Percentiles rank a stretch among this genome's conserved stretches.
phyloP scores from a whole-genome alignment of 2,113 vertebrate species.

The Charina bottae region DNA sequence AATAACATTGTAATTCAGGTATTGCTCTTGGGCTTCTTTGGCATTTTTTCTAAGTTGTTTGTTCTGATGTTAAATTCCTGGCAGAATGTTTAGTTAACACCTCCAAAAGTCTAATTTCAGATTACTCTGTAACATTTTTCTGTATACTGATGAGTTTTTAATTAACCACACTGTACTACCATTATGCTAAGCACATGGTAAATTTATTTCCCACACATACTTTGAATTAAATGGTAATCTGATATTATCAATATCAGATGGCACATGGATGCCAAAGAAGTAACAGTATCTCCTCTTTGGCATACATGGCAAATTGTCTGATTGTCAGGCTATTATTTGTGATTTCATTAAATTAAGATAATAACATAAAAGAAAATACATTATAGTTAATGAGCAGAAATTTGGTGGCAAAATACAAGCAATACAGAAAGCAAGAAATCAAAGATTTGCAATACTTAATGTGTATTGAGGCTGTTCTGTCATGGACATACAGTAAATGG shows the following conservation, averaged over 20 bases:
- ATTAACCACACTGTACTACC: slow-evolving; percentile 2
- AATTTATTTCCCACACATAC: not conserved
- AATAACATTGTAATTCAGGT: slow-evolving; percentile 17
- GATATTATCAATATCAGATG: not conserved
- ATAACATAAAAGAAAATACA: not conserved
- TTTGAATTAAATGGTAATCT: not conserved
- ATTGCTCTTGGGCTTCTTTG: slow-evolving; percentile 19
- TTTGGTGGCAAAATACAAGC: not conserved
- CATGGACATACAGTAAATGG: not conserved
- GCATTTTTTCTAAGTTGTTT: slow-evolving; percentile 31
- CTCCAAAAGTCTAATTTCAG: not conserved
- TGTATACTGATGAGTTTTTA: slow-evolving; percentile 15
- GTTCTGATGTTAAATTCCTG: slow-evolving; percentile 13
- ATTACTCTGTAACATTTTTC: not conserved
- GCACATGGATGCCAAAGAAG: too few relatives aligned
- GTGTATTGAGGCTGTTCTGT: not conserved
- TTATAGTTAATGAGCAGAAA: not conserved
- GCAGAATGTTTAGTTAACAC: slow-evolving; percentile 1
- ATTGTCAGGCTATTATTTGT: not conserved
- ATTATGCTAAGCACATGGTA: not conserved
- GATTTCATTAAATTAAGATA: not conserved
- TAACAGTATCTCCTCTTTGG: not conserved
- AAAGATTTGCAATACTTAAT: not conserved
- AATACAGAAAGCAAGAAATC: not conserved
- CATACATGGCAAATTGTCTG: not conserved